Evolutionary conservation across 2,888 invertebrate genomes (phyloP).

Genomic region (Scotopteryx bipunctaria): DNA sequence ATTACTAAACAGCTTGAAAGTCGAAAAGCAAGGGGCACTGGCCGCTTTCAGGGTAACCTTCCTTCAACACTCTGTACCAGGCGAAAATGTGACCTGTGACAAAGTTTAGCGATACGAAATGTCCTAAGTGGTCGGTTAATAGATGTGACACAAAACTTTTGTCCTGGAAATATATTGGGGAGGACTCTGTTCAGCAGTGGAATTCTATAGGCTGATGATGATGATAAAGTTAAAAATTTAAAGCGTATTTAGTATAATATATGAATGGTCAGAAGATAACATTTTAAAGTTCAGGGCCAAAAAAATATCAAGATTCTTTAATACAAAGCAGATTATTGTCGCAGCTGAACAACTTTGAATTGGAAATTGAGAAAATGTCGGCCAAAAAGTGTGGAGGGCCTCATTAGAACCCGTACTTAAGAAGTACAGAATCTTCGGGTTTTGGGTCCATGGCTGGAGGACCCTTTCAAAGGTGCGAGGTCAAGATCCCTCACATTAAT

Average conservation of each 20-base stretch:
- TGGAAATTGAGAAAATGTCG: slow-evolving; percentile 1
- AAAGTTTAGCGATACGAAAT: no score
- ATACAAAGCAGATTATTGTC: background rate
- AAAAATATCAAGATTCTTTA: background rate
- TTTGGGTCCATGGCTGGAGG: slow-evolving; percentile 4
- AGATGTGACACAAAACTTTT: no score
- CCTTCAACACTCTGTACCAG: no score
- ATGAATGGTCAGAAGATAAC: slow-evolving; percentile 6
- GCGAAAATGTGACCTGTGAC: no score
- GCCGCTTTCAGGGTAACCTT: no score
- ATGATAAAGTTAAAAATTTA: no score
- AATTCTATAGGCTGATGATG: no score
- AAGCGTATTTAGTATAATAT: background rate
- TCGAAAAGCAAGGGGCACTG: no score
- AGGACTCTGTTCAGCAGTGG: no score
- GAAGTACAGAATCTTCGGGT: slow-evolving; percentile 5
- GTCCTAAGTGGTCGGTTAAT: no score
- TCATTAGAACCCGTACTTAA: slow-evolving; percentile 29
- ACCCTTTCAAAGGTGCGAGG: slow-evolving; percentile 10
- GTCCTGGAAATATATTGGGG: no score
- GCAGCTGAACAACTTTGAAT: slow-evolving; percentile 1
- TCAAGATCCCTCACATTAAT: slow-evolving; percentile 7
- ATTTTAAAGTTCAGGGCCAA: slow-evolving; percentile 13
- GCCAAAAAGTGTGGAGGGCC: slow-evolving; percentile 15
- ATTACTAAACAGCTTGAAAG: no score